A percentile compares a stretch with the other conserved stretches of the same genome.
phyloP scores from a whole-genome alignment of 2,797 vertebrate genomes.

The Brachymystax lenok region DNA sequence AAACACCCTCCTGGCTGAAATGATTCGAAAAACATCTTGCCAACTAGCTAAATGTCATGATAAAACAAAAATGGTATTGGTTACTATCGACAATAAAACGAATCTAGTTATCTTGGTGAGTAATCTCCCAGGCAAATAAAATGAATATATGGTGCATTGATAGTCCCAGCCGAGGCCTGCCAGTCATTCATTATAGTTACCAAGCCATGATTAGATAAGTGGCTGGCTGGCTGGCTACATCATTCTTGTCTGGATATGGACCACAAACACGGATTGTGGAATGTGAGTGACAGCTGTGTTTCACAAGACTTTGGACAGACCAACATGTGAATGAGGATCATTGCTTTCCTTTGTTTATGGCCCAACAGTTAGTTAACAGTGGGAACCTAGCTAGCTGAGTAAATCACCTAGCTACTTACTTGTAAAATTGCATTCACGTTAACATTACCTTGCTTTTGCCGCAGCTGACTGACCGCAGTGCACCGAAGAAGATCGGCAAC shows the following conservation, averaged over 20 bases:
- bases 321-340: neutral
- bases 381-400: neutral
- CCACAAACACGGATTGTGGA: neutral
- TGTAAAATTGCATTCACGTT: neutral
- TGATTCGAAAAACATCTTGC: neutral
- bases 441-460: conserved; percentile 89
- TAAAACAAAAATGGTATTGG: neutral
- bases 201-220: neutral
- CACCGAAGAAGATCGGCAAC: conserved; percentile 94
- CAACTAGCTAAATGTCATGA: neutral
- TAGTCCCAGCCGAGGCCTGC: neutral
- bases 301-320: neutral
- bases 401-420: neutral
- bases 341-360: neutral
- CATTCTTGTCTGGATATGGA: neutral
- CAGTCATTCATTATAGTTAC: neutral
- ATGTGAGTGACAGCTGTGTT: neutral
- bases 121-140: neutral
- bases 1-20: too few relatives aligned
- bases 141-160: neutral
- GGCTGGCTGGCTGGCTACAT: neutral
- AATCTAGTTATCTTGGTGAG: neutral
- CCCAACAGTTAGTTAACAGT: neutral
- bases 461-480: conserved; percentile 88
- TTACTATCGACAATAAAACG: neutral